Conservation (phyloP, 1,140 invertebrate genomes). For the Drosophila burlai region DNA sequence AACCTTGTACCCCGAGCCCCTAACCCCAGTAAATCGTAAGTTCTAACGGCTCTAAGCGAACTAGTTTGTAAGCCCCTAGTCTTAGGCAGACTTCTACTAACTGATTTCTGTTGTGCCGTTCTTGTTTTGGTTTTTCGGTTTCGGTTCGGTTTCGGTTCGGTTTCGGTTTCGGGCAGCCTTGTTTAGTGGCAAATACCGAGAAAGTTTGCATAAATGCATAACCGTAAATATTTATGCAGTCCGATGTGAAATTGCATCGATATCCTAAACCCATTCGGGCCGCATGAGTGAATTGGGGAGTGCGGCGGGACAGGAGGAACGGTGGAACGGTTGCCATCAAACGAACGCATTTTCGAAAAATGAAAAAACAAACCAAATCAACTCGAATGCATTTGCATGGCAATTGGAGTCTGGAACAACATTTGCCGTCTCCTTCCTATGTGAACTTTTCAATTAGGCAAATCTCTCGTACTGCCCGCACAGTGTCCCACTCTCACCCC, state of each 20-base stretch:
- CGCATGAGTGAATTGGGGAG: slow-evolving; percentile 18
- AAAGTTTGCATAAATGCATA: slow-evolving; percentile 72
- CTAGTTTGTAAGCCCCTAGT: slow-evolving; percentile 55
- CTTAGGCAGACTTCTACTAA: slow-evolving; percentile 26
- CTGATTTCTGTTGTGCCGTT: slow-evolving; percentile 24
- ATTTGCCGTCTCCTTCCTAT: slow-evolving; percentile 39
- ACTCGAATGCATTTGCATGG: slow-evolving; percentile 52
- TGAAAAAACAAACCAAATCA: slow-evolving; percentile 3
- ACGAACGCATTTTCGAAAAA: slow-evolving; percentile 42
- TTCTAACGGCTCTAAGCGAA: slow-evolving; percentile 72
- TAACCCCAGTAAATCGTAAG: slow-evolving; percentile 55
- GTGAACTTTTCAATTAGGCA: slow-evolving; percentile 49
- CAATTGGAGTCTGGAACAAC: slow-evolving; percentile 42
- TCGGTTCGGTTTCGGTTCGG: slow-evolving; percentile 12
- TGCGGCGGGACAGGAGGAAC: not conserved
- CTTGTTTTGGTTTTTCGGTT: slow-evolving; percentile 17
- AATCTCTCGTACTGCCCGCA: slow-evolving; percentile 20
- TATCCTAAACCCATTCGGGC: slow-evolving; percentile 47
- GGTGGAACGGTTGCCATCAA: slow-evolving; percentile 22
- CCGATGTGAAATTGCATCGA: slow-evolving; percentile 66
- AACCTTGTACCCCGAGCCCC: not conserved
- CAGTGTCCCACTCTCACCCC: not conserved
- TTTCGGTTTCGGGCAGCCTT: slow-evolving; percentile 10
- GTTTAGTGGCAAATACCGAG: slow-evolving; percentile 34
- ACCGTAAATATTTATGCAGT: slow-evolving; percentile 72